Conservation (phyloP, 2,113 vertebrate species). For the Thamnaconus septentrionalis region DNA sequence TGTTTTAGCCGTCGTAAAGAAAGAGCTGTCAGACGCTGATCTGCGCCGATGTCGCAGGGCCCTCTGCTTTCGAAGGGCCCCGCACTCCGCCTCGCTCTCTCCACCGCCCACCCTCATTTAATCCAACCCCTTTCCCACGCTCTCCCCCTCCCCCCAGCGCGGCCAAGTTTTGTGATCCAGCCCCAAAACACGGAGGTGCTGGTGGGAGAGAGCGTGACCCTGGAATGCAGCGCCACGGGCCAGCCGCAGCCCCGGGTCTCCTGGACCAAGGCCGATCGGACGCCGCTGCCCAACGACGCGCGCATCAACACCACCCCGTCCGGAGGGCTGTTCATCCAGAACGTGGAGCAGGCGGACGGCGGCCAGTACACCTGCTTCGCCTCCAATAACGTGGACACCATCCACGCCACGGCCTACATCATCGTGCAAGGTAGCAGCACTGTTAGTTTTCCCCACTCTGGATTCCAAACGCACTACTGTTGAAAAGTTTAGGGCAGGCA, state of each 20-base stretch:
- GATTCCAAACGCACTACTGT: too few relatives aligned
- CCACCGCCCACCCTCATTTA: not conserved
- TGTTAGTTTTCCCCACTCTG: too few relatives aligned
- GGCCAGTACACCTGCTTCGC: slow-evolving; percentile 96
- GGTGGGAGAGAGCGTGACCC: slow-evolving; percentile 93
- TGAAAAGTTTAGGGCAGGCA: too few relatives aligned
- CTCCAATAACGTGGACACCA: slow-evolving; percentile 88
- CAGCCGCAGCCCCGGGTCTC: slow-evolving; percentile 89
- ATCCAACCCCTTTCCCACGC: not conserved
- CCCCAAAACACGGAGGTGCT: slow-evolving; percentile 97
- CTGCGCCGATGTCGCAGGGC: too few relatives aligned
- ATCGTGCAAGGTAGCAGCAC: slow-evolving; percentile 89
- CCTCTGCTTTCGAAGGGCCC: too few relatives aligned
- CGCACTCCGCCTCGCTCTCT: not conserved
- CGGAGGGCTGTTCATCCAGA: slow-evolving; percentile 93
- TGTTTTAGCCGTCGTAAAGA: not conserved
- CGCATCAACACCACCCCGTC: slow-evolving; percentile 89
- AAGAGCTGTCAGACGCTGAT: too few relatives aligned
- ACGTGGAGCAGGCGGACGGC: slow-evolving; percentile 84
- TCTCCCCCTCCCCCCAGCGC: slow-evolving; percentile 69
- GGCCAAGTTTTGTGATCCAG: slow-evolving; percentile 96
- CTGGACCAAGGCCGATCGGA: slow-evolving; percentile 90
- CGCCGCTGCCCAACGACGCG: slow-evolving; percentile 85
- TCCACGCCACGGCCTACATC: slow-evolving; percentile 88
- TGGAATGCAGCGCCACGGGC: slow-evolving; percentile 94